Conservation (phyloP, 2,113 vertebrate genomes). For the Strix uralensis region DNA sequence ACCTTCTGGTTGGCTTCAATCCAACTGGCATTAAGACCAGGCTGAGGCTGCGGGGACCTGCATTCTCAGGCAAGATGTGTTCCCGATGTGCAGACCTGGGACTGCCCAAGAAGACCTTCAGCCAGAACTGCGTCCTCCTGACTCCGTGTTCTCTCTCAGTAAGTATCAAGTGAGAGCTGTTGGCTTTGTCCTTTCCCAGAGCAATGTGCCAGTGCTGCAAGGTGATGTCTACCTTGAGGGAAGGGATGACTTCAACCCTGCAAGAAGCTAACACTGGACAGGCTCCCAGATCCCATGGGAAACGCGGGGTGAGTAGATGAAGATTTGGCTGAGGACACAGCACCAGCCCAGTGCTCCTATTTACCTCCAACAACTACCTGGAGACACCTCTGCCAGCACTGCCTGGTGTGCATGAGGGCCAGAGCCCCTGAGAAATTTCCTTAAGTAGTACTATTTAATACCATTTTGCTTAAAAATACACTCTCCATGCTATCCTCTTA, state of each 20-base stretch:
- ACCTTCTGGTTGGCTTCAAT: neutral
- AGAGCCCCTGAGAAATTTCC: neutral
- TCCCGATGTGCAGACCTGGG: neutral
- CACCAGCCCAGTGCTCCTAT: neutral
- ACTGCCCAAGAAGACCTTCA: neutral
- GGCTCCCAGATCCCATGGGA: neutral
- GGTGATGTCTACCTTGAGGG: neutral
- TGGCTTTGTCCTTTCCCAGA: neutral
- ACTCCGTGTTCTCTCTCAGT: too few relatives aligned
- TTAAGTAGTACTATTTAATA: neutral
- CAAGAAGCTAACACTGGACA: neutral
- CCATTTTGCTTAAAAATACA: neutral
- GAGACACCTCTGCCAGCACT: neutral
- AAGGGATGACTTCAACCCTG: neutral
- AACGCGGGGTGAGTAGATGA: neutral
- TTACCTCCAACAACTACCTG: neutral
- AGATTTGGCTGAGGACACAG: neutral
- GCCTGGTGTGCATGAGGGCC: rapidly evolving
- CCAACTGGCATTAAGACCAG: neutral
- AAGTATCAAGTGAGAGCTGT: neutral
- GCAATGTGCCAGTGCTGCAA: rapidly evolving
- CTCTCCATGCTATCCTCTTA: neutral
- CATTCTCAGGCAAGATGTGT: too few relatives aligned
- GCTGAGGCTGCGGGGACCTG: neutral
- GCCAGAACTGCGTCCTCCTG: neutral